These are phyloP conservation scores for Drosophila barbarae DNA, from an alignment of 2,888 invertebrate species.

Conservation along the genomic window DNA sequence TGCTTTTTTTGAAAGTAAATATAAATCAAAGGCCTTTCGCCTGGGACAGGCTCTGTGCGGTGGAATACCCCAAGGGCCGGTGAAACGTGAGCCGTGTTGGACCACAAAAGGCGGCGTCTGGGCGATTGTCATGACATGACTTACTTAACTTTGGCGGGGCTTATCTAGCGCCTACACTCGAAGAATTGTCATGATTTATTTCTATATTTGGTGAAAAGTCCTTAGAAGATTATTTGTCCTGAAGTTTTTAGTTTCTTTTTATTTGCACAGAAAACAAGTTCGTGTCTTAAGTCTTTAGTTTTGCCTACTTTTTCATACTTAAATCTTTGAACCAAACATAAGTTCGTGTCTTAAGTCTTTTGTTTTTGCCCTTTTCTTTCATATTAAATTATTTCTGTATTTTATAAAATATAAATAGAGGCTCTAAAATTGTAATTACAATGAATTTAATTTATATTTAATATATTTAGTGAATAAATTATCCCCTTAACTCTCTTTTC, in stretches of 20 bases:
- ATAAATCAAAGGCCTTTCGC: slow-evolving; percentile 62
- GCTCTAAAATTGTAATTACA: no score
- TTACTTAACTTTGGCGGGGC: slow-evolving; percentile 66
- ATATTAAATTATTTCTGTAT: no score
- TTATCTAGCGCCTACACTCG: slow-evolving; percentile 66
- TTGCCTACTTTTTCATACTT: no score
- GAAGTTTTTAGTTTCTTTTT: background rate
- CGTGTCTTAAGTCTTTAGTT: slow-evolving; percentile 22
- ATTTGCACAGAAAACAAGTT: background rate
- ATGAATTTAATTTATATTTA: no score
- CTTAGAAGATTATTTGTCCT: background rate
- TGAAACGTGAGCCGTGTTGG: slow-evolving; percentile 57
- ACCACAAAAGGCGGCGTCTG: slow-evolving; percentile 46
- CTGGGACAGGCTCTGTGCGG: slow-evolving; percentile 33
- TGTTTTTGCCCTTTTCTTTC: no score
- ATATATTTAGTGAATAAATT: no score
- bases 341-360: no score
- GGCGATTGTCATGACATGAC: slow-evolving; percentile 71
- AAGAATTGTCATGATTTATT: background rate
- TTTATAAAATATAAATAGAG: no score
- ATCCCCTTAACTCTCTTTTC: no score
- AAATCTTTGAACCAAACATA: no score
- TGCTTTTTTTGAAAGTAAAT: slow-evolving; percentile 60
- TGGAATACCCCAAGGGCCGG: slow-evolving; percentile 47
- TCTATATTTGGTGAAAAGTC: background rate